Conservation (phyloP, 1,140 invertebrate species). For the Psilanteris sp. region DNA sequence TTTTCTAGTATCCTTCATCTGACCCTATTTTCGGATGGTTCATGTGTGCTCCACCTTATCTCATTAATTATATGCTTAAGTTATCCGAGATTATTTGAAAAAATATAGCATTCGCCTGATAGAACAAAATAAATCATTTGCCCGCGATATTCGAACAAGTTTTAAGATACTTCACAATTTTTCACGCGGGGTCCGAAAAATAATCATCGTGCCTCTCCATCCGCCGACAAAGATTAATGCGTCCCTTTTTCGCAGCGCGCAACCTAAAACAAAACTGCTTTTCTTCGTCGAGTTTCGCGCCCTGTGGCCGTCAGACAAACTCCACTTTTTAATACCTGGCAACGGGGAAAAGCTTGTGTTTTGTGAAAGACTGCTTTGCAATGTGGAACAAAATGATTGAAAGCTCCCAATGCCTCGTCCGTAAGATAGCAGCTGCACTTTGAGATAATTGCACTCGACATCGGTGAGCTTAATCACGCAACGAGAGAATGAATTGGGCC, state of each 20-base stretch:
- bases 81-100: too few species aligned
- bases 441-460: constrained; percentile 64
- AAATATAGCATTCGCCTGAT: too few species aligned
- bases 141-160: not conserved
- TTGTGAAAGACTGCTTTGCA: constrained; percentile 38
- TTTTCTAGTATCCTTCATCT: too few species aligned
- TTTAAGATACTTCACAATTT: constrained; percentile 4
- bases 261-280: constrained; percentile 1
- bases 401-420: constrained; percentile 48
- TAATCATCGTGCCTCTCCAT: not conserved
- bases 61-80: not conserved
- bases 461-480: constrained; percentile 65
- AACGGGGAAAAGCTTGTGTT: constrained; percentile 19
- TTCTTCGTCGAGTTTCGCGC: not conserved
- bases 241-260: not conserved
- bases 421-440: constrained; percentile 62
- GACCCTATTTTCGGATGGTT: too few species aligned
- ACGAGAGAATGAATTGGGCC: constrained; percentile 64
- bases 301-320: constrained; percentile 2
- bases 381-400: constrained; percentile 65
- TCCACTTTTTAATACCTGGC: constrained; percentile 18
- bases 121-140: not conserved
- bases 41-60: too few species aligned
- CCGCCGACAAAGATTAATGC: constrained; percentile 20
- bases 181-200: not conserved